Conservation (phyloP, 1,140 invertebrate genomes). For the Pararge aegeria region DNA sequence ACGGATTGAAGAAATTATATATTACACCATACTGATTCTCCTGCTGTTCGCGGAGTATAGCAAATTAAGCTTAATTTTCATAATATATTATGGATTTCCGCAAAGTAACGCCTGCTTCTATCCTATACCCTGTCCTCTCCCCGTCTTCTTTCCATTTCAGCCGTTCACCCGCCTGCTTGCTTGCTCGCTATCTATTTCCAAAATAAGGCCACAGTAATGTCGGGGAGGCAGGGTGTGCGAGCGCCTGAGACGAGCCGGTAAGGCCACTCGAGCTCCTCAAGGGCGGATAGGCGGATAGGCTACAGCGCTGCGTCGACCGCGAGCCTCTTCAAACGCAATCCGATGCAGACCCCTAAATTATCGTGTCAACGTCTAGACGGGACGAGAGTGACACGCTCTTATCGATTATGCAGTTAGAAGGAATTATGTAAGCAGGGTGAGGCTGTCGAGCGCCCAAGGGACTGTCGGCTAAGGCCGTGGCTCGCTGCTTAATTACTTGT, state of each 20-base stretch:
- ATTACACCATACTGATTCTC: too few relatives aligned
- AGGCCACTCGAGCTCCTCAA: too few relatives aligned
- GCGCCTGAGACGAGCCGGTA: slow-evolving; percentile 34
- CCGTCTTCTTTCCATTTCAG: too few relatives aligned
- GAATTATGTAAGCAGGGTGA: slow-evolving; percentile 64
- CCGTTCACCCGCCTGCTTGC: too few relatives aligned
- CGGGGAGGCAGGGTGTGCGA: slow-evolving; percentile 19
- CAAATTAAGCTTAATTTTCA: too few relatives aligned
- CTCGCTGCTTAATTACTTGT: slow-evolving; percentile 69
- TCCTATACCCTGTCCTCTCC: too few relatives aligned
- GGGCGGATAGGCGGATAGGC: too few relatives aligned
- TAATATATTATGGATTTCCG: too few relatives aligned
- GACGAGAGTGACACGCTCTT: slow-evolving; percentile 51
- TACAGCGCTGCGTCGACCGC: slow-evolving; percentile 23
- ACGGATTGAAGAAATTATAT: too few relatives aligned
- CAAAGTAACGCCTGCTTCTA: too few relatives aligned
- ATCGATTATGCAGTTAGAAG: slow-evolving; percentile 72
- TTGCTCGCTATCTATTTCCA: too few relatives aligned
- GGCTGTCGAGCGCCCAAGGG: slow-evolving; percentile 42
- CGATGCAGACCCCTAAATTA: slow-evolving; percentile 42
- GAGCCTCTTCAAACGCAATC: slow-evolving; percentile 44
- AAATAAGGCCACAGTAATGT: slow-evolving; percentile 1
- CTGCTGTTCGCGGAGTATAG: too few relatives aligned
- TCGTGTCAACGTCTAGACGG: slow-evolving; percentile 57
- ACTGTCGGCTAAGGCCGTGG: slow-evolving; percentile 45